Evolutionary conservation across 2,888 invertebrate genomes (phyloP).

Genomic region (Unio delphinus): DNA sequence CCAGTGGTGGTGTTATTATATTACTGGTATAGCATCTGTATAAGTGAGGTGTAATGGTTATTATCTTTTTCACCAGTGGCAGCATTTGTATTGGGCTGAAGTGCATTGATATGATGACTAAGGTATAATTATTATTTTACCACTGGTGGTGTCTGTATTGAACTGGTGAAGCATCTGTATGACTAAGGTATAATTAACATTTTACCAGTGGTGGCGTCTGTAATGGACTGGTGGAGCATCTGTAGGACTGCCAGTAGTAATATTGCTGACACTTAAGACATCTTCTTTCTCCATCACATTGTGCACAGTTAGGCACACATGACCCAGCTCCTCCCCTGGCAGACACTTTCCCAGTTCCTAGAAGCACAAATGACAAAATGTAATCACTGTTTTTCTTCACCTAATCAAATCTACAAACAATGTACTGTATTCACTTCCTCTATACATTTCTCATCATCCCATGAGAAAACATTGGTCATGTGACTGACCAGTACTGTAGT

Average conservation of each 20-base stretch:
- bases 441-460: too few relatives aligned
- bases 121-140: not conserved
- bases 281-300: conserved; percentile 31
- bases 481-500: too few relatives aligned
- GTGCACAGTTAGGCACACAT: conserved; percentile 38
- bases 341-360: conserved; percentile 41
- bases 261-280: conserved; percentile 28
- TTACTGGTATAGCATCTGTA: too few relatives aligned
- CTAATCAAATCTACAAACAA: too few relatives aligned
- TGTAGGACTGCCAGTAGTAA: conserved; percentile 30
- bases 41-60: too few relatives aligned
- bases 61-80: too few relatives aligned
- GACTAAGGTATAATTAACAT: not conserved
- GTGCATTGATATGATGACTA: not conserved
- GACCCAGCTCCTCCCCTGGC: conserved; percentile 44
- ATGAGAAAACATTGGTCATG: too few relatives aligned
- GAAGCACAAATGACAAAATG: not conserved
- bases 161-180: not conserved
- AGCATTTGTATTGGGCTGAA: too few relatives aligned
- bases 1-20: too few relatives aligned
- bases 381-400: too few relatives aligned
- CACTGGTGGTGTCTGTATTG: not conserved
- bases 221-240: conserved; percentile 21
- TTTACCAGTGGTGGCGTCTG: conserved; percentile 3
- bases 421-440: too few relatives aligned